Base-by-base conservation (phyloP, 2,888 invertebrate species). In the Trypoxylon attenuatum region DNA sequence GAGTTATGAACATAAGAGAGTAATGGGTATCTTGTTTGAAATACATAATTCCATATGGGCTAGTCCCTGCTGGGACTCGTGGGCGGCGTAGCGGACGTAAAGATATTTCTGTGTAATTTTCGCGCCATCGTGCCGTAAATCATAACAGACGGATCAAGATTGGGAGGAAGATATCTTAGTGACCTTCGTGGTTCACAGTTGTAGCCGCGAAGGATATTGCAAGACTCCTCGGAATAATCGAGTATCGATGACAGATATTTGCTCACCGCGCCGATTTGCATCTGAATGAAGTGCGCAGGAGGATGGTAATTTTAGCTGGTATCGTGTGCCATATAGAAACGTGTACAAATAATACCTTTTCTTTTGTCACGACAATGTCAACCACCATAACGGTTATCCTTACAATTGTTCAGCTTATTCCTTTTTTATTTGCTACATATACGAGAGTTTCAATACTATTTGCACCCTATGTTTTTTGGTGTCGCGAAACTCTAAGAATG, bases 241-340 rank as follows among this genome's bases (percentile, higher is more conserved):
- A 49, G 47, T 65, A 72, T 46, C 64, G 54, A 59, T 64, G 76
- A 72, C 63, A 51, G 65, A 66, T 65, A 58, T 66, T 65, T 63
- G 47, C 42, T 45, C 51, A 38, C 5, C 8, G 23, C 33, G 5
- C 10, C 33, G 23, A 75, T 76, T 75, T 72, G 57, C 76, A 75
- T 75, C 22, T 76, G 75, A 76, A 75, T 76, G 56, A 62, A 56
- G 33, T 45, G 57, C 43, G 66, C 53, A 60, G 51, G 65, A 63
- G 51, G 49, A 62, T 64, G 54, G 42, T 64, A 56, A 75, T 71
- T 41, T 53, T 15, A 6, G n/a, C n/a, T 47, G 29, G 55, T 16
- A 42, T 43, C 33, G 49, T 47, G 52, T 45, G 39, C 29, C 39
- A 18, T 25, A 21, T 46, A 38, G 23, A 57, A 19, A 13, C 33